These are phyloP conservation scores for Endomychus coccineus DNA, from an alignment of 2,888 invertebrate species.

Conservation along the genomic window DNA sequence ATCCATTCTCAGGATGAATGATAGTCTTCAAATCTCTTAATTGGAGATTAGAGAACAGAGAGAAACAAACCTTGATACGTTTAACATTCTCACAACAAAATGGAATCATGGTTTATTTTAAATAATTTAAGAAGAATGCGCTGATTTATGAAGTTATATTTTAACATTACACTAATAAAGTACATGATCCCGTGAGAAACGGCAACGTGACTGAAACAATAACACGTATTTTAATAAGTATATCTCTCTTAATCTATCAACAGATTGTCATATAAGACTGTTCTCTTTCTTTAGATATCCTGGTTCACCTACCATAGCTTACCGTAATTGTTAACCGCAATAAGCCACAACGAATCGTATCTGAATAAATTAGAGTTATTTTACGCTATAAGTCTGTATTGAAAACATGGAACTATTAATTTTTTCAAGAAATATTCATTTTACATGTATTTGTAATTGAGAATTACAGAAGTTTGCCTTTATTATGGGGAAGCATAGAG, in stretches of 20 bases:
- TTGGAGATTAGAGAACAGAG: no score
- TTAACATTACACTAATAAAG: conserved; percentile 34
- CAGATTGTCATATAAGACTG: conserved; percentile 9
- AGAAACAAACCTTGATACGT: no score
- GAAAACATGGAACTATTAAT: no score
- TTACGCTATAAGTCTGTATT: no score
- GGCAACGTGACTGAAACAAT: conserved; percentile 45
- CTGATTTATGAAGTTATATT: conserved; percentile 29
- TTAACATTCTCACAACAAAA: no score
- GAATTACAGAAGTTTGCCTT: no score
- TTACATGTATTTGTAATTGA: no score
- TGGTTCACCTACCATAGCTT: conserved; percentile 35
- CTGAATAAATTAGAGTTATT: conserved; percentile 28
- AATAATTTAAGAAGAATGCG: conserved; percentile 20
- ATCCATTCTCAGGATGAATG: no score
- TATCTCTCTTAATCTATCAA: conserved; percentile 28
- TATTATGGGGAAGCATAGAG: no score
- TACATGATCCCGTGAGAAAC: conserved; percentile 44
- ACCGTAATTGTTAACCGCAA: conserved; percentile 37
- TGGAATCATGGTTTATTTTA: no score
- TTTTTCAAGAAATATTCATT: no score
- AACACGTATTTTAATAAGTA: conserved; percentile 45
- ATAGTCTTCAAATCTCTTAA: no score
- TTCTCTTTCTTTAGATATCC: conserved; percentile 24
- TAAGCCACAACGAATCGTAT: conserved; percentile 37